Evolutionary conservation across 2,113 vertebrate species (phyloP).

Genomic region (Erythrolamprus reginae): DNA sequence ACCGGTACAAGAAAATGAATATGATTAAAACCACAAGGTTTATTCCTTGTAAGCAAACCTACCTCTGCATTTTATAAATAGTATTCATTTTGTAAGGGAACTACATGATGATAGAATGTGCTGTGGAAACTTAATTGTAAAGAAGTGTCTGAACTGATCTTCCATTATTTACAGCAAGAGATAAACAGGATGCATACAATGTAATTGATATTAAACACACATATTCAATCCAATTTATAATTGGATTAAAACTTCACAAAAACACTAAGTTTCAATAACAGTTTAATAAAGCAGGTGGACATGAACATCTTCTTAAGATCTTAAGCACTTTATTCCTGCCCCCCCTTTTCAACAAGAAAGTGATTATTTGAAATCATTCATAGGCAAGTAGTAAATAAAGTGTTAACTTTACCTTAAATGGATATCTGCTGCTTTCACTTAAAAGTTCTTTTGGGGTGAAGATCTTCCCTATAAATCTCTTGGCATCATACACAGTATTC

Average conservation of each 20-base stretch:
- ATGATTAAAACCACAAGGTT: neutral
- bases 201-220: neutral
- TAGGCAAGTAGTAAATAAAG: neutral
- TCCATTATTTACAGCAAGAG: rapidly evolving
- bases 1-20: neutral
- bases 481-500: conserved; percentile 93
- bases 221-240: neutral
- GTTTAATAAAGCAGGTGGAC: neutral
- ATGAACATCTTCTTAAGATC: neutral
- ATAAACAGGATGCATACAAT: neutral
- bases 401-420: conserved; percentile 81
- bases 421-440: conserved; percentile 84
- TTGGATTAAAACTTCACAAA: neutral
- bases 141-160: neutral
- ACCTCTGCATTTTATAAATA: neutral
- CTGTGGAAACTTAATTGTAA: neutral
- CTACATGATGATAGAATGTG: neutral
- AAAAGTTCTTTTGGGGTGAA: conserved; percentile 78
- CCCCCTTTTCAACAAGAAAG: neutral
- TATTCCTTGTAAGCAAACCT: neutral
- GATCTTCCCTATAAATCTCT: conserved; percentile 93
- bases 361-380: neutral
- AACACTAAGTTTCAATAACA: neutral
- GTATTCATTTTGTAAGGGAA: neutral
- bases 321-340: neutral